phyloP scores from a whole-genome alignment of 2,888 invertebrate species.

The Vesta saturnalis region DNA sequence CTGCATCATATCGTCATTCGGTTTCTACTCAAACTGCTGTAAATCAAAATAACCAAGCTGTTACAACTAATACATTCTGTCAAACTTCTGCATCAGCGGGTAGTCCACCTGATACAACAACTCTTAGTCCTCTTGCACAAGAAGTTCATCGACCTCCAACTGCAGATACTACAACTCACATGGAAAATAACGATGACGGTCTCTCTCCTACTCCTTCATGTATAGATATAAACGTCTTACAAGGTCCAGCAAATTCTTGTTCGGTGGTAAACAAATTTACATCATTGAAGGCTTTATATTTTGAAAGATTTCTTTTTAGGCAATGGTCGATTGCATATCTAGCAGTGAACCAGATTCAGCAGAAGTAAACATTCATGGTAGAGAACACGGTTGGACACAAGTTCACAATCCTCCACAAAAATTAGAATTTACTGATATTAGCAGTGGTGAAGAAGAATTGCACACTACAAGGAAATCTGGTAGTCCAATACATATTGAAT shows the following conservation, averaged over 20 bases:
- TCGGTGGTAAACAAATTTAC: slow-evolving; percentile 56
- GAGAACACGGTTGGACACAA: slow-evolving; percentile 57
- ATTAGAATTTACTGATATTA: slow-evolving; percentile 54
- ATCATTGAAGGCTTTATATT: slow-evolving; percentile 14
- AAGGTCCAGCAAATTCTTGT: slow-evolving; percentile 55
- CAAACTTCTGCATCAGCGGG: slow-evolving; percentile 63
- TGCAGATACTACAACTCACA: slow-evolving; percentile 61
- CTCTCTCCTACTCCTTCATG: slow-evolving; percentile 61
- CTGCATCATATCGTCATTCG: slow-evolving; percentile 66
- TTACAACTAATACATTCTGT: slow-evolving; percentile 62
- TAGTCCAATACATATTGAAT: slow-evolving; percentile 56
- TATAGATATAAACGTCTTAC: slow-evolving; percentile 52
- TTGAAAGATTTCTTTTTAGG: slow-evolving; percentile 59
- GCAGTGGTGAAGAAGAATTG: slow-evolving; percentile 47
- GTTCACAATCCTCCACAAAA: slow-evolving; percentile 46
- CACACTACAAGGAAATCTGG: slow-evolving; percentile 52
- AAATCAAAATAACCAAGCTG: slow-evolving; percentile 62
- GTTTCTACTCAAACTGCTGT: slow-evolving; percentile 80
- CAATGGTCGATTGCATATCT: slow-evolving; percentile 89
- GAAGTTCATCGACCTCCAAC: slow-evolving; percentile 60
- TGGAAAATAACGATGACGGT: slow-evolving; percentile 61
- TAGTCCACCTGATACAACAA: slow-evolving; percentile 86
- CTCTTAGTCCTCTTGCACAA: slow-evolving; percentile 79
- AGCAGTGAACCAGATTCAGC: slow-evolving; percentile 84
- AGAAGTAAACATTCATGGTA: slow-evolving; percentile 57